These are phyloP conservation scores for Calephelis virginiensis DNA, from an alignment of 1,140 invertebrate species.

Conservation along the genomic window DNA sequence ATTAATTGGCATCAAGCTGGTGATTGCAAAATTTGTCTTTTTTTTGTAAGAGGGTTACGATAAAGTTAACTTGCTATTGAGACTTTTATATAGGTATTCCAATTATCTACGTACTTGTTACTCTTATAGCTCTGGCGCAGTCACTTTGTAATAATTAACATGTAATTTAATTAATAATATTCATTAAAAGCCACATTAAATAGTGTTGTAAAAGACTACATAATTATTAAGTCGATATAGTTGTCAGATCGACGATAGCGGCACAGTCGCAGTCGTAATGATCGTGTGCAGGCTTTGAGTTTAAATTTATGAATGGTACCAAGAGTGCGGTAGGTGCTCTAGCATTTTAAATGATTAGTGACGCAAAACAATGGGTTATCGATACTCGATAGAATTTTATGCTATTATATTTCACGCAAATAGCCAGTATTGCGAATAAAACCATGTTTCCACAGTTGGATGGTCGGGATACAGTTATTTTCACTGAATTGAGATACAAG, in stretches of 20 bases:
- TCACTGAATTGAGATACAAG: constrained; percentile 38
- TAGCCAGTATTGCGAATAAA: constrained; percentile 37
- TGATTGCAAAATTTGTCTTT: too few relatives aligned
- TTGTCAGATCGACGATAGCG: constrained; percentile 39
- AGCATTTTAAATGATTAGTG: constrained; percentile 47
- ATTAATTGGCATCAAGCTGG: too few relatives aligned
- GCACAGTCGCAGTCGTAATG: constrained; percentile 41
- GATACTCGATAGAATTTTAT: constrained; percentile 37
- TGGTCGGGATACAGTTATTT: constrained; percentile 30
- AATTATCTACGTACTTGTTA: too few relatives aligned
- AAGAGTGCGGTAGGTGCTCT: constrained; percentile 51
- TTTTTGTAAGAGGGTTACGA: too few relatives aligned
- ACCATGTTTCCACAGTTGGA: constrained; percentile 32
- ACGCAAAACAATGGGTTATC: constrained; percentile 34
- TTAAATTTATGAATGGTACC: constrained; percentile 57
- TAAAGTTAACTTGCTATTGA: too few relatives aligned
- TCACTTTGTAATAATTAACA: too few relatives aligned
- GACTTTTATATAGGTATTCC: too few relatives aligned
- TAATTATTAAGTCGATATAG: constrained; percentile 43
- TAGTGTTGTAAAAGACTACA: constrained; percentile 18
- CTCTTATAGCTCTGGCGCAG: too few relatives aligned
- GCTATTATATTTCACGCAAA: constrained; percentile 41
- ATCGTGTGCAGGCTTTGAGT: constrained; percentile 29
- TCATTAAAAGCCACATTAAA: constrained; percentile 13
- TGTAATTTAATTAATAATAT: background rate